Base-by-base conservation (phyloP, 2,113 vertebrate species). In the Tyto alba region DNA sequence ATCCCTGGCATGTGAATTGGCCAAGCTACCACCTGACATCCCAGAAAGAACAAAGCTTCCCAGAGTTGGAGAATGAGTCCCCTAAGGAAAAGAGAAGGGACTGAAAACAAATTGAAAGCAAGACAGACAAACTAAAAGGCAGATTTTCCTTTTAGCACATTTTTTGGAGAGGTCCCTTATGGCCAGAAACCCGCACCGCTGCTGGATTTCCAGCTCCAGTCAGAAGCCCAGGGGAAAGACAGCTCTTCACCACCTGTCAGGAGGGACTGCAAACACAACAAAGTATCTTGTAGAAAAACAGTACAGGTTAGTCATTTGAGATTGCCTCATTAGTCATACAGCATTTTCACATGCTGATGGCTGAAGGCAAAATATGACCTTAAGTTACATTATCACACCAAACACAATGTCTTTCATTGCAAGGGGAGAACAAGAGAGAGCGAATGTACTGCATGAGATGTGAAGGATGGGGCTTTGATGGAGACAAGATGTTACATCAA, bases 331-430 rank as follows among this genome's bases (percentile, higher is more conserved):
- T 97, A 97, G 95, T 96, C 86, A 88, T 14, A 64, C 55, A 97
- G 74, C 18, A 16, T 74, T 96, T 94, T 79, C 85, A 89, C 85
- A 91, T n/a, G 74, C 67, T 68, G 93, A 95, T 96, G 95, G 96
- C 97, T 95, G 64, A 96, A 97, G 96, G 97, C 95, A 95, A 95
- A 95, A 84, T 93, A 26, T 79, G 96, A 96, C 97, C 97, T 98
- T 97, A 92, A 93, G 64, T 96, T 95, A 69, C 88, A 96, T 97
- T 97, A 93, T 90, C 91, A 93, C 96, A 93, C 84, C 94, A 96
- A 95, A 95, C 66, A 89, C 77, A 43, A 43, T 48, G 78, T 74
- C 87, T 96, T 66, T 34, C 41, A 64, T 88, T 53, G 88, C 69
- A 50, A 43, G 41, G 30, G 45, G 36, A 86, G 89, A 91, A 85